A percentile compares a stretch with the other conserved stretches of the same genome.
Conservation (phyloP, 1,140 invertebrate genomes). For the Brachionus rubens region DNA sequence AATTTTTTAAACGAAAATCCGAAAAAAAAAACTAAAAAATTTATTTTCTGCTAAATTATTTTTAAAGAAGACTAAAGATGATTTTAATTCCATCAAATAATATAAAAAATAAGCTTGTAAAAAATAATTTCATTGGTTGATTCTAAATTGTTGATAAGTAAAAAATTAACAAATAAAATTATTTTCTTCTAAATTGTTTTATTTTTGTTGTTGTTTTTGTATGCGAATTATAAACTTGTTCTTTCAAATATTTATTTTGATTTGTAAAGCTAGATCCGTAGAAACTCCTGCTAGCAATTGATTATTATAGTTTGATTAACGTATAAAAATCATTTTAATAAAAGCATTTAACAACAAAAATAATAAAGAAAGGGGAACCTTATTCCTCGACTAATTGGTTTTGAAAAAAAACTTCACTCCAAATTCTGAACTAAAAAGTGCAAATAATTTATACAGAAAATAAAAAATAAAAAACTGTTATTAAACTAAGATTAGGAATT, state of each 20-base stretch:
- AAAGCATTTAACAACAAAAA: slow-evolving; percentile 3
- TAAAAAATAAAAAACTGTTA: slow-evolving; percentile 9
- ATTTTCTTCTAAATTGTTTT: slow-evolving; percentile 21
- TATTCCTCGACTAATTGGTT: slow-evolving; percentile 10
- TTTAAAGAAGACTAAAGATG: too few species aligned
- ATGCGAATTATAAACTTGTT: slow-evolving; percentile 25
- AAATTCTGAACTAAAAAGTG: slow-evolving; percentile 7
- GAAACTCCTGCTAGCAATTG: slow-evolving; percentile 27
- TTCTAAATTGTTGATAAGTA: slow-evolving; percentile 34
- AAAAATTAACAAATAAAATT: slow-evolving; percentile 42
- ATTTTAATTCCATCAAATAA: too few species aligned
- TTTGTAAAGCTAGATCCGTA: slow-evolving; percentile 40
- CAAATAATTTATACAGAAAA: slow-evolving; percentile 3
- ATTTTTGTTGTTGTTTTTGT: neutral
- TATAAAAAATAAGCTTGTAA: neutral
- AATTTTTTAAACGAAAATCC: too few species aligned
- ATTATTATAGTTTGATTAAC: slow-evolving; percentile 8
- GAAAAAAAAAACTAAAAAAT: too few species aligned
- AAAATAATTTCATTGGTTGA: slow-evolving; percentile 14
- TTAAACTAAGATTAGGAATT: slow-evolving; percentile 41
- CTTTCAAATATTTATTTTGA: slow-evolving; percentile 39
- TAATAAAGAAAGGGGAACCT: neutral
- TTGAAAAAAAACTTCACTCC: neutral
- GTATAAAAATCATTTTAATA: neutral
- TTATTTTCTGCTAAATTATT: too few species aligned